A percentile compares a stretch with the other conserved stretches of the same genome.
phyloP scores from a whole-genome alignment of 1,140 invertebrate species.

The Drosophila grimshawi region DNA sequence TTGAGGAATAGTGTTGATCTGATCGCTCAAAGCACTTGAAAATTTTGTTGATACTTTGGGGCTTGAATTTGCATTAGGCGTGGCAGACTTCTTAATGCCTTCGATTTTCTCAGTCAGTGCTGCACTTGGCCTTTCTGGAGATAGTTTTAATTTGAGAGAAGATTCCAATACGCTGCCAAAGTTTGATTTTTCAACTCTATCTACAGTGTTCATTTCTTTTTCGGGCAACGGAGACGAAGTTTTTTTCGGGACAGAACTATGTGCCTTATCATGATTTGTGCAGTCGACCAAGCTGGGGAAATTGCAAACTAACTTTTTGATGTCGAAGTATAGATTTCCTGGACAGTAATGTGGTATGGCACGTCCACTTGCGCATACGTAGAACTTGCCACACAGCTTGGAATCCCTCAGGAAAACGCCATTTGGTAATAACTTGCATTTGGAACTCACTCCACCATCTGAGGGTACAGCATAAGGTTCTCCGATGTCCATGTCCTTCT shows the following conservation, averaged over 20 bases:
- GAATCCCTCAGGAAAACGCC: slow-evolving; percentile 37
- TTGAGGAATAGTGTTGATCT: slow-evolving; percentile 2
- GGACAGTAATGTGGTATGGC: slow-evolving; percentile 29
- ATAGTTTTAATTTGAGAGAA: background rate
- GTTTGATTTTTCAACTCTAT: no score
- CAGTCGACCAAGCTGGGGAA: slow-evolving; percentile 11
- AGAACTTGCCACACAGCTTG: slow-evolving; percentile 35
- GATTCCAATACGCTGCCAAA: background rate
- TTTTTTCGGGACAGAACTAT: no score
- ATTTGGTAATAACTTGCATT: slow-evolving; percentile 34
- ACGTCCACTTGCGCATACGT: slow-evolving; percentile 35
- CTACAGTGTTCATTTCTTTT: no score
- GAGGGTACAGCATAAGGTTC: background rate
- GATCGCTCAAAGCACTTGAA: no score
- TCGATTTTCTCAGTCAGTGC: background rate
- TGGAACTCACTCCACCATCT: background rate
- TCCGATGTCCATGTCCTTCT: background rate
- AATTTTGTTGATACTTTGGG: background rate
- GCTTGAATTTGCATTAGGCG: background rate
- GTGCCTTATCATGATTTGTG: no score
- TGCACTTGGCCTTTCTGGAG: background rate
- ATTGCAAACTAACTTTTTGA: slow-evolving; percentile 31
- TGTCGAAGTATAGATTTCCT: slow-evolving; percentile 31
- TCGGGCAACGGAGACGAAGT: no score
- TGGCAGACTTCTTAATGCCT: background rate